Evolutionary conservation across 2,888 invertebrate genomes (phyloP), one percentile per base, ranked within the genome.

Genomic region (Drosophila pseudotalamancana): DNA sequence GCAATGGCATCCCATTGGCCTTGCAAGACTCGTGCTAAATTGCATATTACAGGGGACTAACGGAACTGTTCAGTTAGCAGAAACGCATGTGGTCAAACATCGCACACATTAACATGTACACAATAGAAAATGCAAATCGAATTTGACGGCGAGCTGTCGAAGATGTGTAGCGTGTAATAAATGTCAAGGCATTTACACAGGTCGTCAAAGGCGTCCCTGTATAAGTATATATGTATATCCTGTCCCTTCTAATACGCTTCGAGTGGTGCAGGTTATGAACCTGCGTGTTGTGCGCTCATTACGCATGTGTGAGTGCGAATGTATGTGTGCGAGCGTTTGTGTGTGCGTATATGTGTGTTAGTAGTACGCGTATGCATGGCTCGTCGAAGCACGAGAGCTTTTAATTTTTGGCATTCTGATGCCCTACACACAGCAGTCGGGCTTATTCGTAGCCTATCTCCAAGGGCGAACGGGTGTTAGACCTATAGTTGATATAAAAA

Each of bases 211-310:
- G 57, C 50, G 77, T 80, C 63, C 55, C 71, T 70, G 66, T 51
- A 39, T 6, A 37, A 16, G 60, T 40, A 35, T 19, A 14, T n/a
- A 14, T 14, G 25, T 29, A 29, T 63, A 69, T 63, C 55, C 63
- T 82, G 80, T 83, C 83, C 73, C 83, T 64, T 86, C 87, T 86
- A 81, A 81, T 79, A 85, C 72, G 65, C 72, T 83, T 87, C 72
- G 55, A 86, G 84, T 88, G 86, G 88, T 82, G 86, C 82, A 88
- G 88, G 89, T 89, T 89, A 88, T 87, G 88, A 89, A 88, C 88
- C 86, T 87, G 83, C 77, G 86, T 85, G 84, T 56, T 77, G 45
- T 66, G 63, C 69, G 56, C 71, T 50, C 69, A 72, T 72, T 72
- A 80, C 73, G 84, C 84, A 69, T 77, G 71, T 84, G 73, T 84